Conservation (phyloP, 2,113 vertebrate species). For the Caranx melampygus region DNA sequence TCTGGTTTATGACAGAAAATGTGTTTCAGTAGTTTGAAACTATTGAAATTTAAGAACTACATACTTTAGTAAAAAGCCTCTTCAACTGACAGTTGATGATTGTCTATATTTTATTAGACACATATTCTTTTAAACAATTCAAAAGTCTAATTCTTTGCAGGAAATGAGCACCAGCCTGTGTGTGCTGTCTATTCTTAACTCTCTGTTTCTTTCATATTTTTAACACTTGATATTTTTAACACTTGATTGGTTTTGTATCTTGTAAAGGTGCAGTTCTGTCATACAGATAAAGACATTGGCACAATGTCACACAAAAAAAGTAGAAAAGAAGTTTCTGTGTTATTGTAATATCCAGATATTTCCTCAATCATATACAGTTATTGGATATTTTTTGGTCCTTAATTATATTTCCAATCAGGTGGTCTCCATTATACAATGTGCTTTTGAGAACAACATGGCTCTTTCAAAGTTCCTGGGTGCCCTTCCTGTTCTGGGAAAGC, state of each 20-base stretch:
- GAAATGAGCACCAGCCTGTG: background rate
- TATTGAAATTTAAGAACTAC: no score
- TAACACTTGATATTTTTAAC: background rate
- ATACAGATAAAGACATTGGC: background rate
- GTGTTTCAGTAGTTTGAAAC: no score
- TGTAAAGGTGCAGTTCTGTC: background rate
- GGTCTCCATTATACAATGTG: background rate
- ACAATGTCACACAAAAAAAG: background rate
- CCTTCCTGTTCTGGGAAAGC: constrained; percentile 33
- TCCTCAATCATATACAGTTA: background rate
- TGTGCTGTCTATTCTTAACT: background rate
- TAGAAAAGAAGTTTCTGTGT: background rate
- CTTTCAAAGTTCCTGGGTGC: constrained; percentile 25
- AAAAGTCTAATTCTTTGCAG: no score
- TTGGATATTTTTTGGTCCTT: background rate
- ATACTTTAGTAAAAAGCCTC: no score
- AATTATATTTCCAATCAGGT: constrained; percentile 15
- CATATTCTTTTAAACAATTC: no score
- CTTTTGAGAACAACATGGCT: constrained; percentile 25
- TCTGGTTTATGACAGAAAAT: no score
- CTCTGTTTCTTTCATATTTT: background rate
- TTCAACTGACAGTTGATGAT: no score
- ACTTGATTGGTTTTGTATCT: background rate
- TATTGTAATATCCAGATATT: background rate
- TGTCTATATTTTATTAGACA: no score